These are phyloP conservation scores for Muntiacus muntjak DNA, from an alignment of 2,113 vertebrate species.

Conservation along the genomic window DNA sequence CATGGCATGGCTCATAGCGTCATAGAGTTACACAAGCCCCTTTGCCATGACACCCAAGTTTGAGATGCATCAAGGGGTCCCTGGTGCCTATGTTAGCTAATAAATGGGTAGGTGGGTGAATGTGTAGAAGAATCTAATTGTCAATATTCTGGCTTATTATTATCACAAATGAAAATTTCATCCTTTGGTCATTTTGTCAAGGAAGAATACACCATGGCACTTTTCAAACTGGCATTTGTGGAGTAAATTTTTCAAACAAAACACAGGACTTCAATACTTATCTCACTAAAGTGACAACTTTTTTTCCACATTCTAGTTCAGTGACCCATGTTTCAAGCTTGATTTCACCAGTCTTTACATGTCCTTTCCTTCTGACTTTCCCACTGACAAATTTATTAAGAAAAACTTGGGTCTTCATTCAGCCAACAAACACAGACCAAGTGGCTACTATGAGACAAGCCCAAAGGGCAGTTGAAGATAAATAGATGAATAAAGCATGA, in stretches of 20 bases:
- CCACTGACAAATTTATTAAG: neutral
- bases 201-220: neutral
- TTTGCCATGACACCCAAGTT: neutral
- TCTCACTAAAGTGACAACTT: neutral
- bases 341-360: neutral
- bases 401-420: neutral
- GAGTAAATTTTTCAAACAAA: neutral
- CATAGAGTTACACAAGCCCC: neutral
- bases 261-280: neutral
- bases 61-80: neutral
- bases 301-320: neutral
- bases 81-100: neutral
- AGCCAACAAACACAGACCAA: neutral
- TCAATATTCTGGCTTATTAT: neutral
- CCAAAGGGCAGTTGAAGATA: neutral
- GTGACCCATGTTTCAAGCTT: neutral
- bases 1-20: neutral
- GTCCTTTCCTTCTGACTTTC: neutral
- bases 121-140: neutral
- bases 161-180: neutral
- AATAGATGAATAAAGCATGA: neutral
- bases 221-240: neutral
- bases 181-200: neutral
- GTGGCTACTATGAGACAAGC: neutral
- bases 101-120: neutral